Evolutionary conservation across 2,888 invertebrate species (phyloP), one percentile per base, ranked within the genome.

Genomic region (Oscheius sp.): DNA sequence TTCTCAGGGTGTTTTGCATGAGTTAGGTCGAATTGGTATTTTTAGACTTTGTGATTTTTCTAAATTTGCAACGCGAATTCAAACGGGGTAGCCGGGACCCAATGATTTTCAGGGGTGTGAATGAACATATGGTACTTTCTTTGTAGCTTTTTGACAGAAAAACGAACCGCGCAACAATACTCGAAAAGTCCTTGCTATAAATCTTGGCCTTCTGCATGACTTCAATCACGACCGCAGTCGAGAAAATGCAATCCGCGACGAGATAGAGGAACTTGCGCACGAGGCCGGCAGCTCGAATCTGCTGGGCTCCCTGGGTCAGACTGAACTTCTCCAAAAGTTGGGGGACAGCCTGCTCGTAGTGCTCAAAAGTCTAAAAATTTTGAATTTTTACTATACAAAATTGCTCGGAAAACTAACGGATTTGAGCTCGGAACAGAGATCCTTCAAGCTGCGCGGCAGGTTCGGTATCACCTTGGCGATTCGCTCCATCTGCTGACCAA

Each of bases 331-430:
- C 58, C 5, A 47, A 32, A 2, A 70, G 48, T 42, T 47, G 58
- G 0, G 11, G n/a, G 5, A 42, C 57, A 13, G 58, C 57, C 9
- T 35, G 21, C 29, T 70, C 70, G 37, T 21, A 58, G 11, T 70
- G 58, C 10, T 47, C 55, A 50, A 42, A 50, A 9, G 11, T 58
- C 70, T 70, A 37, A 58, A 58, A 51, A 70, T 57, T 47, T 37
- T 4, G 59, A 1, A 10, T 11, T 59, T 42, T 42, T 42, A 32
- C 4, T 11, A 48, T 7, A 48, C 9, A 48, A 13, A 48, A 13
- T 10, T 7, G 13, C 9, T 10, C 9, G 1, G 50, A 33, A 66
- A 51, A 13, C 53, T 13, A 10, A 68, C 68, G 33, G 11, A 53
- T 42, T 55, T 68, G 21, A 55, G 13, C 33, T 68, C 42, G n/a